Conservation (phyloP, 2,888 invertebrate genomes). For the Microdon myrmicae region DNA sequence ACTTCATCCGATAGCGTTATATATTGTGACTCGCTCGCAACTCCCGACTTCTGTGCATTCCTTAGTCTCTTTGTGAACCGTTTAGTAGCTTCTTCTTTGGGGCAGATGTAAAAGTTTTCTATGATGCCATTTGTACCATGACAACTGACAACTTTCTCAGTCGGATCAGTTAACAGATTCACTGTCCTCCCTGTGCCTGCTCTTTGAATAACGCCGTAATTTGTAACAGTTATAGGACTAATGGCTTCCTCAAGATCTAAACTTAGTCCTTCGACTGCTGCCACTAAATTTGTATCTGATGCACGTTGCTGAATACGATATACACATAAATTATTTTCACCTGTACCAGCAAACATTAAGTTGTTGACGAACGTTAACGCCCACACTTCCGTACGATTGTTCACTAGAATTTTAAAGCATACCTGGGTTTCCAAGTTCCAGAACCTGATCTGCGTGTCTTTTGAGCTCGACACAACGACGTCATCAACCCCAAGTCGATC, state of each 20-base stretch:
- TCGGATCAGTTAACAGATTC: constrained; percentile 77
- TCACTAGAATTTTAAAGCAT: constrained; percentile 94
- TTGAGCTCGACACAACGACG: constrained; percentile 83
- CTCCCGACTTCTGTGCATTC: constrained; percentile 72
- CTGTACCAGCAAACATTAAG: constrained; percentile 88
- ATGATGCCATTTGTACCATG: constrained; percentile 84
- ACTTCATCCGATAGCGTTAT: constrained; percentile 79
- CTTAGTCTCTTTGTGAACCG: constrained; percentile 81
- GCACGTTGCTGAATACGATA: constrained; percentile 77
- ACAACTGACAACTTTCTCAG: constrained; percentile 79
- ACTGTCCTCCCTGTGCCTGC: constrained; percentile 83
- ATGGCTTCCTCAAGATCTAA: constrained; percentile 63
- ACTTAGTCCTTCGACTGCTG: constrained; percentile 63
- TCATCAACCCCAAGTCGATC: constrained; percentile 66
- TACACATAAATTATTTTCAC: constrained; percentile 84
- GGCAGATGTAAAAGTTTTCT: constrained; percentile 85
- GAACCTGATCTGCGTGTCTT: constrained; percentile 95
- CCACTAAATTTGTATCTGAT: constrained; percentile 69
- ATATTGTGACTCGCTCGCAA: constrained; percentile 59
- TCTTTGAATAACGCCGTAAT: constrained; percentile 83
- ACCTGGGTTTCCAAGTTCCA: constrained; percentile 96
- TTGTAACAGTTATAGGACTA: constrained; percentile 78
- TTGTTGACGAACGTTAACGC: constrained; percentile 81
- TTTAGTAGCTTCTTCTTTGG: constrained; percentile 77
- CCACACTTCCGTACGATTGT: constrained; percentile 91